Conservation (phyloP, 1,140 invertebrate genomes). For the Lycorma delicatula region DNA sequence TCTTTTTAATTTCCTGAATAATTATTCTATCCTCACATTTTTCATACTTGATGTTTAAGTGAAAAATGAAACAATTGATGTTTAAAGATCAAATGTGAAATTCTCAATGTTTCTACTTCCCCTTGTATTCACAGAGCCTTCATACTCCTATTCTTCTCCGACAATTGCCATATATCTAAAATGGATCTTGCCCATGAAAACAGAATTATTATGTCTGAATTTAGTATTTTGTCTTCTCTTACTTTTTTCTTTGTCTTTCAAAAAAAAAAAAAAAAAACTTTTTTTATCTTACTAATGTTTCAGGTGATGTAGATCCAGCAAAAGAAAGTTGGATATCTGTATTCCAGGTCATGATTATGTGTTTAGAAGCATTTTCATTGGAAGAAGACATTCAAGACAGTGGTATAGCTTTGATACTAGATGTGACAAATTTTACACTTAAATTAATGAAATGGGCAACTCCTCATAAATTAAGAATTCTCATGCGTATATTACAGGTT, state of each 20-base stretch:
- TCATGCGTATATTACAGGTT: conserved; percentile 23
- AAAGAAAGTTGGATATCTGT: conserved; percentile 18
- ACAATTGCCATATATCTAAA: neutral
- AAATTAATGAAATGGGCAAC: conserved; percentile 27
- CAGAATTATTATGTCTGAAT: neutral
- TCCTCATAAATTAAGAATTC: conserved; percentile 20
- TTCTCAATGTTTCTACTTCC: no score
- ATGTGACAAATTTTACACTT: conserved; percentile 21
- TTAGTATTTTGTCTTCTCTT: neutral
- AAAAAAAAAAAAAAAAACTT: neutral
- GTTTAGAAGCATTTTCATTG: conserved; percentile 22
- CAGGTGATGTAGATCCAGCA: conserved; percentile 23
- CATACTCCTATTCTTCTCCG: neutral
- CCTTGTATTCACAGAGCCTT: neutral
- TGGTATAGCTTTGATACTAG: conserved; percentile 18
- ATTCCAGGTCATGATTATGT: conserved; percentile 12
- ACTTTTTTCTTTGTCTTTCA: neutral
- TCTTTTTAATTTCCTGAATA: no score
- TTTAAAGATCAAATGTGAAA: no score
- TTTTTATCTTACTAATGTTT: neutral
- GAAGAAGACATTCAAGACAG: conserved; percentile 23
- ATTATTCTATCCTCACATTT: no score
- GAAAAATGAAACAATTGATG: no score
- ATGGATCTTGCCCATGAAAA: neutral
- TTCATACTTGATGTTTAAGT: no score